Percentiles rank a stretch among this genome's conserved stretches.
These are phyloP conservation scores for Oplegnathus fasciatus DNA, from an alignment of 2,113 vertebrate genomes.

Conservation along the genomic window DNA sequence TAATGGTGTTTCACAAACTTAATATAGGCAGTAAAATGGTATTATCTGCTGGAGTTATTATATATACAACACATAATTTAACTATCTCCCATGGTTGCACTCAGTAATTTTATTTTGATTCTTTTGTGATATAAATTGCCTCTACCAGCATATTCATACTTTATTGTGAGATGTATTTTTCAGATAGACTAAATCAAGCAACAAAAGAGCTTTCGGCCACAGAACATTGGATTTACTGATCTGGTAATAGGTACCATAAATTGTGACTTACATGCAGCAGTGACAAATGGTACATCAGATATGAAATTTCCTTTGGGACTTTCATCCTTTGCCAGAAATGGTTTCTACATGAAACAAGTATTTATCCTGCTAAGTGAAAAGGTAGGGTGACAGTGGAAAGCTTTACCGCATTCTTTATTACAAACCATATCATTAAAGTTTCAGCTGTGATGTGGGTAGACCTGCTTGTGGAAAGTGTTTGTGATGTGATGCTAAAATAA, in stretches of 20 bases:
- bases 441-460: slow-evolving; percentile 36
- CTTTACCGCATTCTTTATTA: slow-evolving; percentile 61
- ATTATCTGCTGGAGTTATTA: slow-evolving; percentile 61
- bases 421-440: slow-evolving; percentile 58
- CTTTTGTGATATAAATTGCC: slow-evolving; percentile 68
- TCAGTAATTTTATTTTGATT: slow-evolving; percentile 70
- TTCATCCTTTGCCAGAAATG: slow-evolving; percentile 74
- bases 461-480: slow-evolving; percentile 49
- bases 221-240: slow-evolving; percentile 82
- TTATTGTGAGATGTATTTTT: slow-evolving; percentile 75
- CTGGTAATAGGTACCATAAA: slow-evolving; percentile 83
- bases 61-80: slow-evolving; percentile 68
- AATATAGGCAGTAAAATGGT: slow-evolving; percentile 60
- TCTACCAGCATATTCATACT: slow-evolving; percentile 73
- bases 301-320: slow-evolving; percentile 81
- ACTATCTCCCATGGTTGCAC: slow-evolving; percentile 52
- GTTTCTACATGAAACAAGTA: slow-evolving; percentile 71
- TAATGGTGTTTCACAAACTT: slow-evolving; percentile 63
- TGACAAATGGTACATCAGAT: slow-evolving; percentile 80
- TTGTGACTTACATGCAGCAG: slow-evolving; percentile 78
- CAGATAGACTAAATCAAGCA: slow-evolving; percentile 81
- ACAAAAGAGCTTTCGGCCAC: slow-evolving; percentile 78
- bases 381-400: slow-evolving; percentile 56
- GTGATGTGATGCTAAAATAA: slow-evolving; percentile 52
- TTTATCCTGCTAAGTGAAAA: slow-evolving; percentile 80